Conservation (phyloP, 2,888 invertebrate genomes). For the Coenonympha arcania region DNA sequence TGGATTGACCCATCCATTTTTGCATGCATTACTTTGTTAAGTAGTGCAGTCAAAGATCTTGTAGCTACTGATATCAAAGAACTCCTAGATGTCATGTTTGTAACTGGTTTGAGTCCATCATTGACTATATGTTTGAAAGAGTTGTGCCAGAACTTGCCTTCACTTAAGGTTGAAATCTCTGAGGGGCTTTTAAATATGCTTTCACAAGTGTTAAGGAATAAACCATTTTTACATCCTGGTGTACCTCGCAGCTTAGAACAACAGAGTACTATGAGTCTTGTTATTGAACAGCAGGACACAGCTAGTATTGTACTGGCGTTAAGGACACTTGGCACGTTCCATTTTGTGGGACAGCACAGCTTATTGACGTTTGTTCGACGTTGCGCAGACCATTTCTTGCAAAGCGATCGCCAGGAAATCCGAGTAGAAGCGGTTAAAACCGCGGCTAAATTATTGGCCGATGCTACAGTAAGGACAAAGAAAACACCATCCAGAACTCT, state of each 20-base stretch:
- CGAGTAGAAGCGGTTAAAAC: conserved; percentile 94
- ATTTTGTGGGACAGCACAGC: conserved; percentile 91
- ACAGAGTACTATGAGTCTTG: conserved; percentile 60
- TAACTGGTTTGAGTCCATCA: conserved; percentile 91
- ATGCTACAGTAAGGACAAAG: conserved; percentile 79
- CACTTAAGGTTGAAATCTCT: conserved; percentile 90
- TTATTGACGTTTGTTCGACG: conserved; percentile 92
- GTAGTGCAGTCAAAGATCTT: conserved; percentile 86
- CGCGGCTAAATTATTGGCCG: conserved; percentile 89
- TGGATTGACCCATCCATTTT: conserved; percentile 91
- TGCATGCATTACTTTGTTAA: conserved; percentile 92
- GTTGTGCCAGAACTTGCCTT: conserved; percentile 89
- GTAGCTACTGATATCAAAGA: conserved; percentile 86
- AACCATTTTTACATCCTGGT: conserved; percentile 86
- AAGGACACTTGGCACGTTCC: conserved; percentile 90
- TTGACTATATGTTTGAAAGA: conserved; percentile 93
- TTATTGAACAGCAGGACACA: conserved; percentile 80
- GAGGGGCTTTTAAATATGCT: conserved; percentile 93
- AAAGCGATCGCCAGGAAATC: conserved; percentile 92
- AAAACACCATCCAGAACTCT: conserved; percentile 86
- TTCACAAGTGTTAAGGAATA: conserved; percentile 91
- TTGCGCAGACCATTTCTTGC: conserved; percentile 92
- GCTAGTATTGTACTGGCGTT: conserved; percentile 92
- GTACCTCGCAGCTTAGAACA: conserved; percentile 78
- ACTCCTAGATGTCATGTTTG: conserved; percentile 92